phyloP scores from a whole-genome alignment of 2,113 vertebrate genomes.

The Nibea coibor region DNA sequence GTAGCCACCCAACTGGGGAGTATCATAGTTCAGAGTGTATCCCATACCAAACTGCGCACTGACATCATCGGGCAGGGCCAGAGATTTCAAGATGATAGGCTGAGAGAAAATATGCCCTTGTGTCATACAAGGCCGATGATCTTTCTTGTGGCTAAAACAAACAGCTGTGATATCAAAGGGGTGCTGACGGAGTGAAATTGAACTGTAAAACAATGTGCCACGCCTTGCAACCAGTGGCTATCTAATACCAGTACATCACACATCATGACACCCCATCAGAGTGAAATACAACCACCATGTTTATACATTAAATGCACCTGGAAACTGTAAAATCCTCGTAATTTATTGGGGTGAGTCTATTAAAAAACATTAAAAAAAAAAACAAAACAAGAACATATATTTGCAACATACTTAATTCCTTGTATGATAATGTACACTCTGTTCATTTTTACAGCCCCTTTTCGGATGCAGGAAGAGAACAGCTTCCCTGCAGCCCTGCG shows the following conservation, averaged over 20 bases:
- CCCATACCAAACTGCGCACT: conserved; percentile 45
- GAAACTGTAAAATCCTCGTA: conserved; percentile 47
- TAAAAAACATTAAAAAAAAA: conserved; percentile 7
- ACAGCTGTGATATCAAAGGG: conserved; percentile 72
- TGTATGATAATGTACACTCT: conserved; percentile 12
- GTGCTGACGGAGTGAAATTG: conserved; percentile 76
- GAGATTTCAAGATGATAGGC: conserved; percentile 46
- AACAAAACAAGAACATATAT: conserved; percentile 1
- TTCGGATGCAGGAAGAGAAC: conserved; percentile 35
- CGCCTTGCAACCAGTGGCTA: conserved; percentile 53
- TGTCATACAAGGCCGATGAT: conserved; percentile 64
- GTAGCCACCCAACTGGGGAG: conserved; percentile 8
- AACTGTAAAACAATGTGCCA: conserved; percentile 75
- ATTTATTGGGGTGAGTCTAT: conserved; percentile 6
- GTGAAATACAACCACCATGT: conserved; percentile 56
- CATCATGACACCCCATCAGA: conserved; percentile 61
- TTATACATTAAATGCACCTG: conserved; percentile 44
- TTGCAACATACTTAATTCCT: conserved; percentile 30
- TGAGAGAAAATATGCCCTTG: conserved; percentile 62
- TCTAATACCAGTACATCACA: conserved; percentile 72
- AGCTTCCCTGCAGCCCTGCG: conserved; percentile 17
- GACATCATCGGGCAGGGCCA: conserved; percentile 69
- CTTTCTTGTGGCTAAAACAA: conserved; percentile 73
- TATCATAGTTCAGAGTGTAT: conserved; percentile 31
- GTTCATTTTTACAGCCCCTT: conserved; percentile 45